phyloP scores from a whole-genome alignment of 1,140 invertebrate genomes.

The Sycophaga agraensis region DNA sequence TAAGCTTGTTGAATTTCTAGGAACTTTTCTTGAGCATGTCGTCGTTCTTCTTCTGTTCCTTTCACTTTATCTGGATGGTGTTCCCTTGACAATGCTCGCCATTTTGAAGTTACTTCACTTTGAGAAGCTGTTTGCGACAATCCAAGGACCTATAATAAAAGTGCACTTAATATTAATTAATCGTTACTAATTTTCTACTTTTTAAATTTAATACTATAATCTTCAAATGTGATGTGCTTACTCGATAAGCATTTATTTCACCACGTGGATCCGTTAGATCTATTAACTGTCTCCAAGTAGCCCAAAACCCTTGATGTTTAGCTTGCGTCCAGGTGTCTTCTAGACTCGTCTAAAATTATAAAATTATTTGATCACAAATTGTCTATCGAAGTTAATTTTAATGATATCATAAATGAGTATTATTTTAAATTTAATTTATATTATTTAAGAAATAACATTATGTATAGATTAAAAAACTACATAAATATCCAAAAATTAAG shows the following conservation, averaged over 20 bases:
- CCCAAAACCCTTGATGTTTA: constrained; percentile 76
- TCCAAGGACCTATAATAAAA: constrained; percentile 66
- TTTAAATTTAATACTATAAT: background rate
- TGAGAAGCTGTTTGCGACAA: constrained; percentile 75
- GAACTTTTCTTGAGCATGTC: constrained; percentile 79
- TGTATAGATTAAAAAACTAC: background rate
- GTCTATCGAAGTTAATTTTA: too few species aligned
- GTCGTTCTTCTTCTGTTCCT: constrained; percentile 63
- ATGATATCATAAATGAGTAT: too few species aligned
- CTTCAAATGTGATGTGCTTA: constrained; percentile 47
- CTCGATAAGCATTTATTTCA: constrained; percentile 86
- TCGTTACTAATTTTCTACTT: background rate
- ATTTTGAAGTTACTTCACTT: constrained; percentile 80
- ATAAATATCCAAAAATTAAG: background rate
- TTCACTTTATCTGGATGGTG: constrained; percentile 92
- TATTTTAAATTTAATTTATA: too few species aligned
- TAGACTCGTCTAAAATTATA: constrained; percentile 56
- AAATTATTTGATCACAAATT: too few species aligned
- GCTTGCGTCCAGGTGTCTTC: constrained; percentile 75
- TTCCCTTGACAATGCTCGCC: constrained; percentile 80
- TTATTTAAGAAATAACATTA: too few species aligned
- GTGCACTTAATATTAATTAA: background rate
- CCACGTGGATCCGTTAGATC: constrained; percentile 85
- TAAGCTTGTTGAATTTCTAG: constrained; percentile 94
- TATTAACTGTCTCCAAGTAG: constrained; percentile 82